phyloP scores from a whole-genome alignment of 2,797 vertebrate genomes.

The Melanotaenia boesemani region DNA sequence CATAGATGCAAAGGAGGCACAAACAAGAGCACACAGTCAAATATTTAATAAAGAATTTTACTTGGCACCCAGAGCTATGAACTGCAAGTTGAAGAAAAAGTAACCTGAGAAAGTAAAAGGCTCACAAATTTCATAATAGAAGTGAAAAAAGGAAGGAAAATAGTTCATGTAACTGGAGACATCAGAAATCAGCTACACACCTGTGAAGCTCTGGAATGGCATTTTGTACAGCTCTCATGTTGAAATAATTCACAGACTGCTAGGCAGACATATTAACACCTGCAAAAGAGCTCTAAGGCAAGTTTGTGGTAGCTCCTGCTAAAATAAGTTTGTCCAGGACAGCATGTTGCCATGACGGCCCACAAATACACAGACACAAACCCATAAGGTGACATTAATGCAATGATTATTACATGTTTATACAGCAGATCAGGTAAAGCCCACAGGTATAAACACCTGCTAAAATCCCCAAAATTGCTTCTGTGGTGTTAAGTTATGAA shows the following conservation, averaged over 20 bases:
- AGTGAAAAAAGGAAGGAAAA: neutral
- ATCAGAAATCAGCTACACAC: neutral
- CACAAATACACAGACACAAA: neutral
- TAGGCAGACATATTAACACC: neutral
- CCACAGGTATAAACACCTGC: neutral
- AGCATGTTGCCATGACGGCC: neutral
- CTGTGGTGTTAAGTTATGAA: neutral
- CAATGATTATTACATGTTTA: neutral
- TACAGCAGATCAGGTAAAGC: neutral
- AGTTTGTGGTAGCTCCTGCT: neutral
- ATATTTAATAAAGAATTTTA: slow-evolving; percentile 7
- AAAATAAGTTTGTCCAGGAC: neutral
- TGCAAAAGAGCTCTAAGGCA: neutral
- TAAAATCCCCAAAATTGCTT: neutral
- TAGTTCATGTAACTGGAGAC: neutral
- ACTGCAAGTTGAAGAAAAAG: neutral
- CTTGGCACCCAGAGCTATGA: neutral
- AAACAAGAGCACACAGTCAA: neutral
- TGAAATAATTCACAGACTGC: neutral
- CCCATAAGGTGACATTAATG: neutral
- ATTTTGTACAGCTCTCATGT: neutral
- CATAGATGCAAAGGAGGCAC: neutral
- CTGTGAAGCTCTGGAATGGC: neutral
- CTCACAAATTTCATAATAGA: neutral
- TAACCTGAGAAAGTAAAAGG: neutral